These are phyloP conservation scores for Atlantisia rogersi DNA, from an alignment of 2,113 vertebrate genomes.

Conservation along the genomic window DNA sequence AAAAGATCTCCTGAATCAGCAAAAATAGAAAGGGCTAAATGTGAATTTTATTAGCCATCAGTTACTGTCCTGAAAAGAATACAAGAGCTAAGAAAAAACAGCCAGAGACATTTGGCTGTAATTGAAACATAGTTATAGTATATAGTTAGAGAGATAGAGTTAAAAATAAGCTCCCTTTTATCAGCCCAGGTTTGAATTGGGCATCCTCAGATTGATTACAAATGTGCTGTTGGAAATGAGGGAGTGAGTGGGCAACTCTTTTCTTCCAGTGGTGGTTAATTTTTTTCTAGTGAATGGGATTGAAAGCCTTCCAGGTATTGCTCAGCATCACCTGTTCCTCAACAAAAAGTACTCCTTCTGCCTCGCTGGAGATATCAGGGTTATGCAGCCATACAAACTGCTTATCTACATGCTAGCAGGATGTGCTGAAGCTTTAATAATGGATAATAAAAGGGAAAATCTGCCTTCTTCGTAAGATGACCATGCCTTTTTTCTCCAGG, in stretches of 20 bases:
- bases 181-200: not conserved
- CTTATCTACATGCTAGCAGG: not conserved
- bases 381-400: not conserved
- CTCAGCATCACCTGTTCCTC: not conserved
- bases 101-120: not conserved
- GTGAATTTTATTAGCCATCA: not conserved
- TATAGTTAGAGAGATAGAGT: not conserved
- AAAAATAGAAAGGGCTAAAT: not conserved
- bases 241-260: not conserved
- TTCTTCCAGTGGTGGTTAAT: not conserved
- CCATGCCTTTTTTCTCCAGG: not conserved
- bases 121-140: not conserved
- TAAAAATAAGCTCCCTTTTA: not conserved
- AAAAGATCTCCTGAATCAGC: not conserved
- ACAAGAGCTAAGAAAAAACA: not conserved
- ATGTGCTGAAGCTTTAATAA: not conserved
- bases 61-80: not conserved
- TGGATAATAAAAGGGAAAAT: not conserved
- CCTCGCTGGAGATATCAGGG: not conserved
- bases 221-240: not conserved
- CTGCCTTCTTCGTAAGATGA: not conserved
- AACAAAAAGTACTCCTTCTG: not conserved
- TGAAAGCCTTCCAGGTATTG: not conserved
- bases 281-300: not conserved
- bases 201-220: not conserved